Base-by-base conservation (phyloP, 2,888 invertebrate species). In the Adela reaumurella region DNA sequence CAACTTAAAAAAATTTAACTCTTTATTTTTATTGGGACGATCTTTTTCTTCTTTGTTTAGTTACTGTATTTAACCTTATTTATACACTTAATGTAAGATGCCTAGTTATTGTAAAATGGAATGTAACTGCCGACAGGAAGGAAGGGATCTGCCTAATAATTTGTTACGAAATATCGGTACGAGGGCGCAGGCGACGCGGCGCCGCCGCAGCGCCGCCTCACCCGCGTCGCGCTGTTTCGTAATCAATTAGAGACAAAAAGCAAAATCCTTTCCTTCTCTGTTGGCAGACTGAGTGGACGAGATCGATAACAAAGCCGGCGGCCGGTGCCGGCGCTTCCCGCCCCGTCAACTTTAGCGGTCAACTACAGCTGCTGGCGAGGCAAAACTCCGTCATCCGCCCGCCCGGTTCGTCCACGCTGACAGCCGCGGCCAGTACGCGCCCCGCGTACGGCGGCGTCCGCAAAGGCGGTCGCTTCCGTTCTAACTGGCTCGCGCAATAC, bases 401-500 rank as follows among this genome's bases (percentile, higher is more conserved):
- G 48, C 55, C 57, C 11, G 51, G 48, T 10, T 24, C 45, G 42
- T 44, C 24, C 29, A n/a, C n/a, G n/a, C n/a, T n/a, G n/a, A n/a
- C n/a, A n/a, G n/a, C n/a, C n/a, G n/a, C 52, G 49, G 10, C 20
- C 43, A 35, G 28, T 6, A 52, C 50, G 62, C 60, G 58, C 56
- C 54, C 57, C 54, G 47, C 57, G 46, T 56, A 57, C 57, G 46
- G 54, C 46, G 45, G 41, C 8, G 57, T 56, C 58, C 71, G 81
- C 49, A 88, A 87, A 63, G 80, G 83, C 49, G 84, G 86, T n/a
- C 81, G 83, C 54, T 90, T 90, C 61, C 80, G 86, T 50, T 67
- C 81, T 16, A 84, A 80, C 56, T 89, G 89, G 89, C 67, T 89
- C 28, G 81, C 85, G 45, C 77, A 83, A 19, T 89, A 85, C 62